Percentiles rank a stretch among this genome's conserved stretches.
These are phyloP conservation scores for Aspidiotus rigidus DNA, from an alignment of 2,888 invertebrate species.

Conservation along the genomic window DNA sequence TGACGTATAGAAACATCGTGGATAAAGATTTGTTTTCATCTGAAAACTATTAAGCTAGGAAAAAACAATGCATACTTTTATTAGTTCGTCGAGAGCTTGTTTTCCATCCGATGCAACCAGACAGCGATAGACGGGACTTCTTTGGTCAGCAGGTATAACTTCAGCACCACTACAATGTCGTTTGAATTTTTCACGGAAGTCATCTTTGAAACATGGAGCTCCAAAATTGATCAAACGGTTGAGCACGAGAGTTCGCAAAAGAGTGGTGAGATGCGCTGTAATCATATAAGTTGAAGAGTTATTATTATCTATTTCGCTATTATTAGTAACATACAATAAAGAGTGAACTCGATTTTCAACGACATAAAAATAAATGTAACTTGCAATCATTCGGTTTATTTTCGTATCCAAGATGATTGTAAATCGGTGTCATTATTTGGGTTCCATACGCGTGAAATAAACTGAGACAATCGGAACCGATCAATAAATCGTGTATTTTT, in stretches of 20 bases:
- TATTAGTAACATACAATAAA: background rate
- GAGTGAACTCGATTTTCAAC: background rate
- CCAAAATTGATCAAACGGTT: constrained; percentile 72
- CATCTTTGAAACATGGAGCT: constrained; percentile 64
- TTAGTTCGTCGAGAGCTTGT: constrained; percentile 63
- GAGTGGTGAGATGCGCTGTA: constrained; percentile 64
- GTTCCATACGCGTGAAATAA: constrained; percentile 66
- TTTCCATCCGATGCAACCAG: constrained; percentile 64
- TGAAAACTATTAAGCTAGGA: too few species aligned
- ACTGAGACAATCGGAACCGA: constrained; percentile 66
- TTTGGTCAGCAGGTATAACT: constrained; percentile 71
- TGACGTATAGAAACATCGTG: too few species aligned
- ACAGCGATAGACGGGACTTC: constrained; percentile 77
- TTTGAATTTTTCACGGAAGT: constrained; percentile 60
- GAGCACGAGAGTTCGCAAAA: constrained; percentile 75
- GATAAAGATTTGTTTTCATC: too few species aligned
- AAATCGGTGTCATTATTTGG: constrained; percentile 62
- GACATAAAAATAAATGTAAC: constrained; percentile 12
- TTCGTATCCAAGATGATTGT: constrained; percentile 74
- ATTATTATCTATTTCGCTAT: background rate
- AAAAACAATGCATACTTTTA: constrained; percentile 47
- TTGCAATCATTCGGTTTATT: constrained; percentile 65
- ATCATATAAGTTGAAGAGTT: background rate
- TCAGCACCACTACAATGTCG: constrained; percentile 55
- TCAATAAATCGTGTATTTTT: constrained; percentile 65